Base-by-base conservation (phyloP, 2,888 invertebrate genomes). In the Adela reaumurella region DNA sequence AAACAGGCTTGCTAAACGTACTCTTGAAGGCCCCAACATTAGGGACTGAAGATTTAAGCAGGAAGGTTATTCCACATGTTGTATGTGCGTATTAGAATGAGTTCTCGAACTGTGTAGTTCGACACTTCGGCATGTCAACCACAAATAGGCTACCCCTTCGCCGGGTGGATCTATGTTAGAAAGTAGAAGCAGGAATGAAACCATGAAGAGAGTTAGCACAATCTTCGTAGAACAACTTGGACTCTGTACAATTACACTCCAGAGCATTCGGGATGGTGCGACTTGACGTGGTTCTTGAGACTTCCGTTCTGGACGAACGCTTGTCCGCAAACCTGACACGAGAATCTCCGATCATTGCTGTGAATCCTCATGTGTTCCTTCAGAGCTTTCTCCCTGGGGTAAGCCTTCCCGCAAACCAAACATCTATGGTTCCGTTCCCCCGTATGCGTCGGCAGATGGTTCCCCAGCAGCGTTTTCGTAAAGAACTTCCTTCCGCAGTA, bases 231-330 rank as follows among this genome's bases (percentile, higher is more conserved):
- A n/a, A n/a, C n/a, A n/a, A n/a, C n/a, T n/a, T n/a, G n/a, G n/a
- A n/a, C n/a, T n/a, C n/a, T n/a, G n/a, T n/a, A n/a, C n/a, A n/a
- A 24, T 24, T 24, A 24, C 24, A 24, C 5, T 42, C 17, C 42
- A 17, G 5, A 4, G 42, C 42, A 17, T 10, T 43, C 43, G 11
- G 18, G 18, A 17, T 24, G 17, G 54, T 79, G 79, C 2, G 76
- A 74, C 1, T 74, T 64, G 67, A 76, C 68, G 54, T 80, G 79
- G 51, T 77, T 76, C 52, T 78, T 79, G 49, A 78, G 60, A 55
- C 79, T 78, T 53, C 78, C 76, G 50, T 74, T 74, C 57, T 80
- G 79, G 49, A 79, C 79, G 49, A 80, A 80, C 42, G 72, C 61
- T 28, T 71, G 62, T 1, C 67, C 65, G 49, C 79, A 80, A 0